Conservation (phyloP, 2,797 vertebrate species). For the Danio jaintianensis region DNA sequence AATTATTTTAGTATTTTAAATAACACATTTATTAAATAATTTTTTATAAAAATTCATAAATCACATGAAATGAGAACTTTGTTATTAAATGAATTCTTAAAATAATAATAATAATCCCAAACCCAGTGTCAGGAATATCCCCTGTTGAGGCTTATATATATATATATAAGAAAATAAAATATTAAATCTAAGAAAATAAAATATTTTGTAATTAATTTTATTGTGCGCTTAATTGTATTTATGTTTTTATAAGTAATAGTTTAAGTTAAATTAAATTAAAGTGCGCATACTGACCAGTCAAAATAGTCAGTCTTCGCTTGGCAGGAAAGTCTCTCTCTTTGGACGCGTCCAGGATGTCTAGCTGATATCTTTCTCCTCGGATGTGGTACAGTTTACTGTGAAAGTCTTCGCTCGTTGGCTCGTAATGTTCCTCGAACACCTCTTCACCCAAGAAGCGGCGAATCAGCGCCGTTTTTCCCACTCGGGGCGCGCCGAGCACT, state of each 20-base stretch:
- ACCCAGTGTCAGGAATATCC: too few species aligned
- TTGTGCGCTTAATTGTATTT: too few species aligned
- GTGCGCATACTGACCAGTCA: slow-evolving; percentile 73
- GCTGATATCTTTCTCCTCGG: slow-evolving; percentile 74
- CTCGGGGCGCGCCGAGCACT: slow-evolving; percentile 76
- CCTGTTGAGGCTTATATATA: too few species aligned
- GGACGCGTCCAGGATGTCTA: slow-evolving; percentile 79
- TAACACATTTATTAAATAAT: background rate
- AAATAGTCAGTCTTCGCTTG: slow-evolving; percentile 77
- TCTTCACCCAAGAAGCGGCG: slow-evolving; percentile 72
- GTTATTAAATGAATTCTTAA: too few species aligned
- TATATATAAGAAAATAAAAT: too few species aligned
- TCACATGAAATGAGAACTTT: too few species aligned
- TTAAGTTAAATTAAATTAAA: too few species aligned
- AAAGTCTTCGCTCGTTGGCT: slow-evolving; percentile 79
- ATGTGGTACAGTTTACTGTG: slow-evolving; percentile 81
- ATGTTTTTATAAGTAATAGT: too few species aligned
- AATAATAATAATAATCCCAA: too few species aligned
- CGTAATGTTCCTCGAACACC: slow-evolving; percentile 75
- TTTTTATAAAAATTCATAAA: background rate
- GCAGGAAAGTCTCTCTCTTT: slow-evolving; percentile 78
- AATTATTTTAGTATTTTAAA: background rate
- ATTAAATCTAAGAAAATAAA: too few species aligned
- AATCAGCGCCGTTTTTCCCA: slow-evolving; percentile 79
- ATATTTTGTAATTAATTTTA: too few species aligned